Conservation (phyloP, 2,888 invertebrate species). For the Eupithecia subfuscata region DNA sequence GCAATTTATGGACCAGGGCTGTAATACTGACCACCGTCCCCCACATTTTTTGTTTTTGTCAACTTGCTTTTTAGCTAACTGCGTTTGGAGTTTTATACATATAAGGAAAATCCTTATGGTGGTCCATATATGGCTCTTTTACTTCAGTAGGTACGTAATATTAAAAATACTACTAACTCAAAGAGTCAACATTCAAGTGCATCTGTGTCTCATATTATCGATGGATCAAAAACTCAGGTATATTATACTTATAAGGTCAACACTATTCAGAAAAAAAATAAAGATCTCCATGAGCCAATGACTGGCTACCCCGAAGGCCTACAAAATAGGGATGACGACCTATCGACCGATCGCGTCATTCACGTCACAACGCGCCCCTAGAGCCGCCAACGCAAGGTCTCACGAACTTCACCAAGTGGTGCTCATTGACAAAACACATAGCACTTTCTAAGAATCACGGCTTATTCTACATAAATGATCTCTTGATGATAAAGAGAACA, state of each 20-base stretch:
- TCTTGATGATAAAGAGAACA: neutral
- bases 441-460: neutral
- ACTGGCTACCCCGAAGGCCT: constrained; percentile 15
- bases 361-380: constrained; percentile 49
- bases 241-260: neutral
- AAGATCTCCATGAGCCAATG: neutral
- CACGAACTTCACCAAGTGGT: constrained; percentile 45
- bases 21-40: too few relatives aligned
- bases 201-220: neutral
- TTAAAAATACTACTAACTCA: neutral
- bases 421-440: neutral
- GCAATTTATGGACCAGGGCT: too few relatives aligned
- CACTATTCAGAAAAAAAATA: neutral
- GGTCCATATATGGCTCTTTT: too few relatives aligned
- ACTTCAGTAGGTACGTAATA: too few relatives aligned
- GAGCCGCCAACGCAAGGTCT: constrained; percentile 29
- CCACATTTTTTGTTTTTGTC: too few relatives aligned
- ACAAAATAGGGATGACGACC: constrained; percentile 42
- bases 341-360: constrained; percentile 22
- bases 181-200: neutral
- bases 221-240: neutral
- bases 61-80: too few relatives aligned
- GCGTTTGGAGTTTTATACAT: too few relatives aligned
- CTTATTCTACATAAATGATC: neutral
- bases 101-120: too few relatives aligned